A percentile compares a stretch with the other conserved stretches of the same genome.
phyloP scores from a whole-genome alignment of 2,113 vertebrate species.

The Choloepus hoffmanni region DNA sequence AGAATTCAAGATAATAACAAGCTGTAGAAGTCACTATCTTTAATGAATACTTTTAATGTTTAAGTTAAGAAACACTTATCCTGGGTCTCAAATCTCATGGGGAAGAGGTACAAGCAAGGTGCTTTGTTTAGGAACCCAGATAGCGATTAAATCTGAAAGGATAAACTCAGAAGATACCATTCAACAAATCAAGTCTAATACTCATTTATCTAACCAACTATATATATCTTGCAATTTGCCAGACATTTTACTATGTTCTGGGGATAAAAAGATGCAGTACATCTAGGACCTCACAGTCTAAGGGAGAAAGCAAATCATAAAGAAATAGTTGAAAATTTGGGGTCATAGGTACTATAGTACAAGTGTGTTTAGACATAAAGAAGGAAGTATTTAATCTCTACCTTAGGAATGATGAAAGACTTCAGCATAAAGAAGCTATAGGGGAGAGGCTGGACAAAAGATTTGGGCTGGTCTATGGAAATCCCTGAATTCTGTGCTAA shows the following conservation, averaged over 20 bases:
- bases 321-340: not conserved
- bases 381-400: not conserved
- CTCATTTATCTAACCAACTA: not conserved
- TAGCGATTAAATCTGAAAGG: not conserved
- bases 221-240: not conserved
- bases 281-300: not conserved
- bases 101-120: not conserved
- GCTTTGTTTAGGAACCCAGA: not conserved
- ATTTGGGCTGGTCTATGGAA: not conserved
- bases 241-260: not conserved
- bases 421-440: not conserved
- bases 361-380: not conserved
- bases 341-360: not conserved
- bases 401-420: not conserved
- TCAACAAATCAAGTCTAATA: not conserved
- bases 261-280: not conserved
- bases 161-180: not conserved
- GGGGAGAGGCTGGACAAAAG: not conserved
- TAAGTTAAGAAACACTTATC: not conserved
- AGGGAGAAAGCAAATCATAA: not conserved
- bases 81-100: not conserved
- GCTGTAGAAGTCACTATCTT: not conserved
- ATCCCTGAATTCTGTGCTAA: not conserved
- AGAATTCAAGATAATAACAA: not conserved
- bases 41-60: not conserved